Percentiles rank a stretch among this genome's conserved stretches.
Evolutionary conservation across 1,140 invertebrate genomes (phyloP).

Genomic region (Pseudomyrmex sp.): DNA sequence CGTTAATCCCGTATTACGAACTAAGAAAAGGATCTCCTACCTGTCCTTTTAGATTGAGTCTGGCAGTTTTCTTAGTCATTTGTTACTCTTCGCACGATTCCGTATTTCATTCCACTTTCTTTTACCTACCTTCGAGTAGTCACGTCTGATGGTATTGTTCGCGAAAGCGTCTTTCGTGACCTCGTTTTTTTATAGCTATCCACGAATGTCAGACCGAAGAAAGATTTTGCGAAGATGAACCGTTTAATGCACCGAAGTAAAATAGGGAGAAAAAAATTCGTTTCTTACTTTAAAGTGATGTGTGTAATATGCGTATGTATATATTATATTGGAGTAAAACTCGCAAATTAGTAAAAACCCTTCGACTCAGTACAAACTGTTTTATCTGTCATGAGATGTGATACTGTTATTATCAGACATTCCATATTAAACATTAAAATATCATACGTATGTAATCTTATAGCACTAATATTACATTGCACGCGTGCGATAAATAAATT

Average conservation of each 20-base stretch:
- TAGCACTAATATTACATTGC: too few relatives aligned
- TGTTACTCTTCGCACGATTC: slow-evolving; percentile 40
- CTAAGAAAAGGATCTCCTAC: slow-evolving; percentile 4
- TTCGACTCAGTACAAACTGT: too few relatives aligned
- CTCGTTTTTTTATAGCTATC: slow-evolving; percentile 29
- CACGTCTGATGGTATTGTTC: slow-evolving; percentile 37
- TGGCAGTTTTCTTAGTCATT: slow-evolving; percentile 26
- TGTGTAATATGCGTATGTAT: too few relatives aligned
- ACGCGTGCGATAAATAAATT: too few relatives aligned
- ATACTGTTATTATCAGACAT: too few relatives aligned
- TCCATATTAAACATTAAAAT: too few relatives aligned
- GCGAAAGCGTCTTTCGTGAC: slow-evolving; percentile 52
- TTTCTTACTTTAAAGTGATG: slow-evolving; percentile 2
- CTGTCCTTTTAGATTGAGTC: slow-evolving; percentile 29
- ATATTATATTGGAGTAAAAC: too few relatives aligned
- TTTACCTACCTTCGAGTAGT: slow-evolving; percentile 17
- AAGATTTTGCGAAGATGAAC: slow-evolving; percentile 17
- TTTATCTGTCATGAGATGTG: too few relatives aligned
- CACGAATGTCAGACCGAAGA: slow-evolving; percentile 26
- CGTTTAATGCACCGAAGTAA: slow-evolving; percentile 27
- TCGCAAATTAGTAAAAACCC: too few relatives aligned
- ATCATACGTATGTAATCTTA: too few relatives aligned
- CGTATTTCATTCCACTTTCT: slow-evolving; percentile 47
- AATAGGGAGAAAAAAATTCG: slow-evolving; percentile 2
- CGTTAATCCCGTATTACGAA: slow-evolving; percentile 30